Evolutionary conservation across 2,113 vertebrate species (phyloP).

Genomic region (Ammodytes dubius): DNA sequence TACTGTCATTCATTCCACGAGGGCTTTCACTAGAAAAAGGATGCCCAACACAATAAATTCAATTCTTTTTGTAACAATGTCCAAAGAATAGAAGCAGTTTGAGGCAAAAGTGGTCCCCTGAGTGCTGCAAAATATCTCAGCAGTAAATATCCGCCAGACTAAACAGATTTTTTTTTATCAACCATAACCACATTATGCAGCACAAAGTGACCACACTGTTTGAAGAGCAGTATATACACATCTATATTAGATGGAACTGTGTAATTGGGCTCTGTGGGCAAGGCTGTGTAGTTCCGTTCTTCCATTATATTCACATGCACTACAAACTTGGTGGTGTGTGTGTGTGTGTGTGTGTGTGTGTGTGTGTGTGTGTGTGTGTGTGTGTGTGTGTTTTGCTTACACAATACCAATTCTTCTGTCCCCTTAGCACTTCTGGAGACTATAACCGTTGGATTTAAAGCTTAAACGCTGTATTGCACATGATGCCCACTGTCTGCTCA

Average conservation of each 20-base stretch:
- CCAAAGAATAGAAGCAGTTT: conserved; percentile 43
- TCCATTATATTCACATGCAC: conserved; percentile 54
- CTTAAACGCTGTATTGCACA: conserved; percentile 40
- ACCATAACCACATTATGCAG: conserved; percentile 38
- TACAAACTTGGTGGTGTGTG: conserved; percentile 28
- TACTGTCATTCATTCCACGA: conserved; percentile 6
- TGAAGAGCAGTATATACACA: conserved; percentile 16
- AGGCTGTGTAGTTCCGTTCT: conserved; percentile 23
- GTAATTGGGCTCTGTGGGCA: conserved; percentile 70
- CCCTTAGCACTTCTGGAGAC: conserved; percentile 3
- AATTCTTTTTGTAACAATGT: conserved; percentile 15
- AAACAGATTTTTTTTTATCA: conserved; percentile 54
- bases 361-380: conserved; percentile 31
- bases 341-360: conserved; percentile 24
- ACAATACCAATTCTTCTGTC: conserved; percentile 7
- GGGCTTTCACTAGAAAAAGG: conserved; percentile 6
- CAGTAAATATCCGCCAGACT: conserved; percentile 50
- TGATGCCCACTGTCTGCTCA: conserved; percentile 26
- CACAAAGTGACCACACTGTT: conserved; percentile 43
- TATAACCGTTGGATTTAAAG: conserved; percentile 32
- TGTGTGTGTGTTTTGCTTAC: conserved; percentile 10
- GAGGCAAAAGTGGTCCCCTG: conserved; percentile 45
- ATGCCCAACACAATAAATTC: conserved; percentile 23
- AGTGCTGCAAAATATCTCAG: conserved; percentile 35
- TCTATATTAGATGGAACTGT: conserved; percentile 28